Evolutionary conservation across 2,888 invertebrate genomes (phyloP), one percentile per base, ranked within the genome.

Genomic region (Drosophila leonis): DNA sequence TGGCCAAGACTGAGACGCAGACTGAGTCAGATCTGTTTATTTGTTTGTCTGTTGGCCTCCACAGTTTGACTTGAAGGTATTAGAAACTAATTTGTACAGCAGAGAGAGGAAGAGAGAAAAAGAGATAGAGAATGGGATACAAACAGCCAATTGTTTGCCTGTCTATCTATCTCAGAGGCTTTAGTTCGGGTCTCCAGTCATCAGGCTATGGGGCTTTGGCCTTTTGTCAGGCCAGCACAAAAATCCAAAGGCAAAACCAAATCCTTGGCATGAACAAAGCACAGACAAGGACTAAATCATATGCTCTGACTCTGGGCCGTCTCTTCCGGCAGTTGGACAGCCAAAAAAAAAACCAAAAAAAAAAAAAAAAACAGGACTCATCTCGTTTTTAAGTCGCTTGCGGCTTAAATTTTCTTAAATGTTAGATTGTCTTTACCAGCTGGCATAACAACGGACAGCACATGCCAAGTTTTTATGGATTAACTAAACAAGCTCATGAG

Each of bases 31-130:
- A 51, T 71, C 39, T 72, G 73, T 70, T 57, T 60, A 49, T 64
- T 78, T 78, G 72, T 68, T 82, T 83, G 68, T 57, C 80, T 83
- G 66, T 55, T 69, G 61, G 82, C 64, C 65, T 68, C 65, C 73
- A 68, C 70, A 88, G 85, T 90, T 86, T 86, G 86, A 90, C 90
- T 86, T 90, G 82, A 86, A 90, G 86, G 90, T 87, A 87, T 87
- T 87, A 90, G 90, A 90, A 90, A 90, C 86, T 87, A 87, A 87
- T 87, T 87, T 87, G 89, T 88, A 73, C 77, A 81, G 76, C 76
- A 82, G 73, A 62, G 55, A 62, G 59, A 54, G 64, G 27, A 35
- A 49, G 52, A 33, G 57, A 18, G 27, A 31, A 33, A 46, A 13
- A 37, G 76, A 24, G 54, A 76, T 64, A 83, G 72, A 80, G 72